phyloP scores from a whole-genome alignment of 1,140 invertebrate species.

The Aleiodes sp. region DNA sequence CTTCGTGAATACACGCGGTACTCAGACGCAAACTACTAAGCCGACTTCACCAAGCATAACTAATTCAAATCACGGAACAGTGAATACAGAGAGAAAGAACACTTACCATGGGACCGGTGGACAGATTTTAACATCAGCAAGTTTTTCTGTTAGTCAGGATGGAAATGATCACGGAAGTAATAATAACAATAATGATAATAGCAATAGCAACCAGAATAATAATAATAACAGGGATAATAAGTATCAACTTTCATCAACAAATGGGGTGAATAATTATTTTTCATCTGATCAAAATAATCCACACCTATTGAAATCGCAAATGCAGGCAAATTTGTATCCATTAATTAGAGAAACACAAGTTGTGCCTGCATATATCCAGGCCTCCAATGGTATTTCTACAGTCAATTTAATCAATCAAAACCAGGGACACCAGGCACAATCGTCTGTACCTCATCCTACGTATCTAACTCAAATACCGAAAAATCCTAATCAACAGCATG shows the following conservation, averaged over 20 bases:
- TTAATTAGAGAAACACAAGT: conserved; percentile 42
- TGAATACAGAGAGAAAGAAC: conserved; percentile 38
- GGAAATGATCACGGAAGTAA: conserved; percentile 27
- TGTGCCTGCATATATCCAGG: conserved; percentile 50
- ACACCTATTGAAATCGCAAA: conserved; percentile 21
- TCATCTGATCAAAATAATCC: conserved; percentile 29
- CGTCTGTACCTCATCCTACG: background rate
- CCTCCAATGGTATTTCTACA: conserved; percentile 38
- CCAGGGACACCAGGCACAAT: conserved; percentile 23
- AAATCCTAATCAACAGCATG: conserved; percentile 47
- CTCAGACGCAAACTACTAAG: conserved; percentile 21
- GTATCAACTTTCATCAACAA: conserved; percentile 22
- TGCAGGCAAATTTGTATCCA: conserved; percentile 46
- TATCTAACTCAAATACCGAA: background rate
- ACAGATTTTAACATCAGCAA: conserved; percentile 49
- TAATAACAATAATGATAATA: conserved; percentile 1
- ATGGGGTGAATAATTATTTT: conserved; percentile 25
- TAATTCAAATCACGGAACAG: no score
- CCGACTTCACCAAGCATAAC: background rate
- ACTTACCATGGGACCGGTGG: conserved; percentile 18
- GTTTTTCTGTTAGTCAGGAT: conserved; percentile 42
- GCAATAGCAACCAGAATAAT: no score
- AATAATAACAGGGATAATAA: conserved; percentile 20
- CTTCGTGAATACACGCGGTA: conserved; percentile 46
- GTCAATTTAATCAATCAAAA: conserved; percentile 34